A percentile compares a stretch with the other conserved stretches of the same genome.
Conservation (phyloP, 1,140 invertebrate species). For the Bombus balteatus region DNA sequence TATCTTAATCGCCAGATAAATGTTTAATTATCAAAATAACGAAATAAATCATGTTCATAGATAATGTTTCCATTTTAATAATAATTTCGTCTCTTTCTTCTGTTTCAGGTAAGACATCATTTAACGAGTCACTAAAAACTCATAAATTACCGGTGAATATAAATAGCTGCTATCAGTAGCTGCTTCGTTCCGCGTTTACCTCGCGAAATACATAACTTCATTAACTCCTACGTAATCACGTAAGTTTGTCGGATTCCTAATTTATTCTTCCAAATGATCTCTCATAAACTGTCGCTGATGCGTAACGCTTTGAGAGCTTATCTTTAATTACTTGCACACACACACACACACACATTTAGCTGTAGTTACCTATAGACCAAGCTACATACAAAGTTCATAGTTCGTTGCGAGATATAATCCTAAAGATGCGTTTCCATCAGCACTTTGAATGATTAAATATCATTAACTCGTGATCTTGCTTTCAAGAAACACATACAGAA, state of each 20-base stretch:
- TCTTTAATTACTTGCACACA: slow-evolving; percentile 3
- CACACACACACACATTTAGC: background rate
- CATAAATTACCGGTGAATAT: too few species aligned
- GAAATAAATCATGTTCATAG: background rate
- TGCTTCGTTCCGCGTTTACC: background rate
- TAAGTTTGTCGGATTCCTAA: slow-evolving; percentile 7
- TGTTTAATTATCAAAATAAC: background rate
- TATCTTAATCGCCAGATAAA: too few species aligned
- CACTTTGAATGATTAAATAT: background rate
- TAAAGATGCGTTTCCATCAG: background rate
- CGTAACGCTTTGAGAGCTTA: background rate
- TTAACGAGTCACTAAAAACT: too few species aligned
- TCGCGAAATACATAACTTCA: background rate
- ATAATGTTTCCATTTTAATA: background rate
- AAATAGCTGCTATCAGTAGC: background rate
- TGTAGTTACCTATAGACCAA: background rate
- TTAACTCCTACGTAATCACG: background rate
- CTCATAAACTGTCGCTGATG: background rate
- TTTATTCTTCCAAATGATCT: slow-evolving; percentile 5
- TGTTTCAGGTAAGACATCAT: slow-evolving; percentile 13
- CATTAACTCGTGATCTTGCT: background rate
- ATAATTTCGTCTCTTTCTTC: background rate
- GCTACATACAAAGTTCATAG: slow-evolving; percentile 27
- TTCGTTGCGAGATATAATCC: background rate
- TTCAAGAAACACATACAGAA: background rate